Base-by-base conservation (phyloP, 2,888 invertebrate genomes). In the Torymus tubicola region DNA sequence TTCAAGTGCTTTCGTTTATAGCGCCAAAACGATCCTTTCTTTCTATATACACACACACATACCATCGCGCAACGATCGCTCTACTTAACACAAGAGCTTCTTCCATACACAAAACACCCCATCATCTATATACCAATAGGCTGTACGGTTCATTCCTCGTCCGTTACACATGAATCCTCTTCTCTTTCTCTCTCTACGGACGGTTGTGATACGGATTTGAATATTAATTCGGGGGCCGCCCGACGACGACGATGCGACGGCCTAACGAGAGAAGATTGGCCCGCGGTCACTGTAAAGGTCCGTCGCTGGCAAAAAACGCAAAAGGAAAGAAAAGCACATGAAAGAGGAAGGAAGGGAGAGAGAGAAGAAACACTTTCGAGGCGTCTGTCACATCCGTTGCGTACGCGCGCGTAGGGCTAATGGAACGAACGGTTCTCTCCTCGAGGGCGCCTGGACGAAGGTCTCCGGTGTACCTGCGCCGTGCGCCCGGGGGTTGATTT, bases 171-270 rank as follows among this genome's bases (percentile, higher is more conserved):
- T 52, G 64, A n/a, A 53, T 74, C 82, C 81, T 31, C 31, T 31
- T 31, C 31, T 31, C 31, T 31, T 8, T 31, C 31, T 31, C 4
- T 31, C 8, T 3, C 31, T 84, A 83, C 84, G 80, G 81, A 81
- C 83, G 84, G 83, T 85, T 85, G 81, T 86, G 87, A 85, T 86
- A 86, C 86, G 86, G 88, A 89, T 89, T 89, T 89, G 89, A 89
- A 89, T 89, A 89, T 89, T 89, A 89, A 89, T 86, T 86, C 84
- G 83, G 84, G 86, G 84, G 31, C 31, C 84, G 86, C 85, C 74
- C 77, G 76, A 79, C 78, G 50, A 82, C 82, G 83, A 77, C 75
- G 72, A 81, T n/a, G 31, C 74, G 77, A 81, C 67, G 76, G 80
- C 78, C 78, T 81, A 81, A 82, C 78, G n/a, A n/a, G 82, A 83